Conservation (phyloP, 2,113 vertebrate species). For the Myiozetetes cayanensis region DNA sequence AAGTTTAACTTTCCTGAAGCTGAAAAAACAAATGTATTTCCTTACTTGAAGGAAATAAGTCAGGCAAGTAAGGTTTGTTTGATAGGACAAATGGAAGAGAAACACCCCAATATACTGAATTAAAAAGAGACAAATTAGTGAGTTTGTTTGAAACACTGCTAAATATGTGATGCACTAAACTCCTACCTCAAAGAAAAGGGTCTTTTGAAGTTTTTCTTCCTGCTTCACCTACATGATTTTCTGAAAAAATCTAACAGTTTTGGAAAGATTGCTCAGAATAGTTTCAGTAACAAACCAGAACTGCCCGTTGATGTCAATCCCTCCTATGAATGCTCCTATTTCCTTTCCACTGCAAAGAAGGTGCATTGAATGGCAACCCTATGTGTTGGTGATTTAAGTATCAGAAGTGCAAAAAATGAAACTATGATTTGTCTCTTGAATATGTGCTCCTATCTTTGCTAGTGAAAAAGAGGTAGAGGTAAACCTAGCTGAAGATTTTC, state of each 20-base stretch:
- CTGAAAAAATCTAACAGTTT: background rate
- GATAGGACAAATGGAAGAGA: background rate
- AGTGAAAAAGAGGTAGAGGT: background rate
- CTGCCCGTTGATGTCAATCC: background rate
- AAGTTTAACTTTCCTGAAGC: background rate
- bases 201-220: background rate
- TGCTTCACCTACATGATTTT: background rate
- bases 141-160: background rate
- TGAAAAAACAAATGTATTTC: background rate
- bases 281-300: background rate
- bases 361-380: background rate
- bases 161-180: background rate
- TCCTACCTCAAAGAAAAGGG: background rate
- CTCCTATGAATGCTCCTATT: background rate
- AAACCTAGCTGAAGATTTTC: background rate
- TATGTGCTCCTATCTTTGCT: background rate
- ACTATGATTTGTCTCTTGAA: background rate
- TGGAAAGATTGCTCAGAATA: background rate
- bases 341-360: background rate
- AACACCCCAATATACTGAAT: background rate
- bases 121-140: background rate
- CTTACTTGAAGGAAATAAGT: background rate
- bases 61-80: background rate
- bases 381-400: background rate
- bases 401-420: background rate